Conservation (phyloP, 2,797 vertebrate genomes). For the Vipera ursinii region DNA sequence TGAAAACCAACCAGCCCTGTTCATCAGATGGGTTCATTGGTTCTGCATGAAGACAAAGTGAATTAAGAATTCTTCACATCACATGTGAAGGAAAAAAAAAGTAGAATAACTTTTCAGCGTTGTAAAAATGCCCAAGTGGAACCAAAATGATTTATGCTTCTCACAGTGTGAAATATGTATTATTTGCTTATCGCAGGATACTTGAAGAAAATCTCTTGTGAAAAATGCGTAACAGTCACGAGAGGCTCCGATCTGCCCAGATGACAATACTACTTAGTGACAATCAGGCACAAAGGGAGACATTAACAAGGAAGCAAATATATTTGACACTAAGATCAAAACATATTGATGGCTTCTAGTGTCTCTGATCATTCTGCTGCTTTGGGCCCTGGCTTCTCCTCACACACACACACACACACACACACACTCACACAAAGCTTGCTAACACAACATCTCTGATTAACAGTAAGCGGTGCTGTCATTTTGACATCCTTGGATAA, state of each 20-base stretch:
- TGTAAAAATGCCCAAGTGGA: background rate
- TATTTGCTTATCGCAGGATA: background rate
- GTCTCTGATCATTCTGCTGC: conserved; percentile 66
- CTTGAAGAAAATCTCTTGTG: background rate
- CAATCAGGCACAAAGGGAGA: conserved; percentile 58
- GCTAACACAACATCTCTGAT: conserved; percentile 60
- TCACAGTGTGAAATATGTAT: background rate
- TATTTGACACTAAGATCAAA: conserved; percentile 72
- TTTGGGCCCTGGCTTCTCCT: conserved; percentile 53
- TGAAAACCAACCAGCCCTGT: background rate
- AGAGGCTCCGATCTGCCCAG: background rate
- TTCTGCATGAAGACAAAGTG: background rate
- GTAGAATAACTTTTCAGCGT: background rate
- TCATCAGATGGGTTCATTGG: background rate
- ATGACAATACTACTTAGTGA: conserved; percentile 61
- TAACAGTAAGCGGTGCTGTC: conserved; percentile 72
- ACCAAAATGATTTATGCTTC: background rate
- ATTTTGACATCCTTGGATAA: conserved; percentile 69
- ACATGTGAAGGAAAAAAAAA: too few relatives aligned
- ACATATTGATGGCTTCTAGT: conserved; percentile 67
- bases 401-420: accelerated
- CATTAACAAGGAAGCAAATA: conserved; percentile 62
- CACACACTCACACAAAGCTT: conserved; percentile 41
- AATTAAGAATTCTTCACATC: background rate
- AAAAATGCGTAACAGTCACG: conserved; percentile 32